Conservation (phyloP, 2,888 invertebrate genomes). For the Nasonovia ribisnigri region DNA sequence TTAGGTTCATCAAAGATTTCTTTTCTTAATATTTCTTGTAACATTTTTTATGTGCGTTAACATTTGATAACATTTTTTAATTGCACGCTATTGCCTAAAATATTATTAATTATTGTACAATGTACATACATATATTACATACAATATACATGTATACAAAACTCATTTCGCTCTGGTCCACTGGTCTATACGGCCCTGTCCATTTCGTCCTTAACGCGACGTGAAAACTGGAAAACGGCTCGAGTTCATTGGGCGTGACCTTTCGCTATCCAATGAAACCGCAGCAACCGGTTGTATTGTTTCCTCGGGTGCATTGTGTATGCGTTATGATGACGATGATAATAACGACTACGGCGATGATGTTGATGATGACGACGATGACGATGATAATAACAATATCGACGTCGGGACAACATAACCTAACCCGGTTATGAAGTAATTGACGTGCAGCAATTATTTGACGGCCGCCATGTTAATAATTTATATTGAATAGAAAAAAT, state of each 20-base stretch:
- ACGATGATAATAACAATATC: constrained; percentile 63
- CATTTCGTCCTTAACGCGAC: constrained; percentile 49
- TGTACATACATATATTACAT: background rate
- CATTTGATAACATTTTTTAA: background rate
- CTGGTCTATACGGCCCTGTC: background rate
- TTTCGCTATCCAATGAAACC: constrained; percentile 52
- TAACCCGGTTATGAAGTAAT: constrained; percentile 49
- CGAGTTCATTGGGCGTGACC: constrained; percentile 63
- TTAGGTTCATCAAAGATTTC: background rate
- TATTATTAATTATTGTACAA: background rate
- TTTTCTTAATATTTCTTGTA: background rate
- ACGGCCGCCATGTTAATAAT: constrained; percentile 63
- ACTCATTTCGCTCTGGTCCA: background rate
- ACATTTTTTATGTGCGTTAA: background rate
- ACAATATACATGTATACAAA: background rate
- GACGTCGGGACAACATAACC: constrained; percentile 47
- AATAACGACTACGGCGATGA: background rate
- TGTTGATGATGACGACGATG: constrained; percentile 16
- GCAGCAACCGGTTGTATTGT: constrained; percentile 61
- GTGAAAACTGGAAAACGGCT: constrained; percentile 57
- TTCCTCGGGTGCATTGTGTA: constrained; percentile 59
- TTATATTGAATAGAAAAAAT: constrained; percentile 50
- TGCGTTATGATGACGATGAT: constrained; percentile 24
- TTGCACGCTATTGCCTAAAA: background rate
- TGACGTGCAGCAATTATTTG: constrained; percentile 60